Base-by-base conservation (phyloP, 2,888 invertebrate species). In the Clitarchus hookeri region DNA sequence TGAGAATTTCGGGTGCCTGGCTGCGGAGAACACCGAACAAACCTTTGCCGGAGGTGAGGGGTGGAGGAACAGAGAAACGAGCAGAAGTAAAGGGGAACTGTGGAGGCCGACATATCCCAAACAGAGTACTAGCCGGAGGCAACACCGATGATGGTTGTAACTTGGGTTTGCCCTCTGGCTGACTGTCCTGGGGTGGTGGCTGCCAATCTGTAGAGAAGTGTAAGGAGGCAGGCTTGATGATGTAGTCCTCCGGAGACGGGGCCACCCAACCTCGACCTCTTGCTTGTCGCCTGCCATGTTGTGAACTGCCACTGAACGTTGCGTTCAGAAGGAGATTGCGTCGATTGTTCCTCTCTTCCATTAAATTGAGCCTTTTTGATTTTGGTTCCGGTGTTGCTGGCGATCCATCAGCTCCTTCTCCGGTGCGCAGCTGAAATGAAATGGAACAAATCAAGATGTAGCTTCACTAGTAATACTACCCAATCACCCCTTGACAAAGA, bases 331-430 rank as follows among this genome's bases (percentile, higher is more conserved):
- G 27, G 19, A 82, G 82, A 16, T 82, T 82, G 82, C 82, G 82
- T 82, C 82, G 82, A 82, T 82, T 82, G 19, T 82, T 82, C 82
- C 27, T 44, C 82, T 82, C 82, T 27, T 82, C 82, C 19, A 82
- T 36, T 19, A 82, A 44, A 0, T 44, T 82, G 12, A 44, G 82
- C 23, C 82, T 12, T 36, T 82, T 82, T 82, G 82, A 13, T 13
- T 36, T 13, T 23, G 82, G 82, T n/a, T 82, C 36, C 19, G 27
- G 36, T 36, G 82, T 82, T 36, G 82, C 44, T 65, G 65, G 65
- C n/a, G n/a, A 65, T 6, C 65, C 65, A 65, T 65, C 23, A 3
- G 8, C 65, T n/a, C 65, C n/a, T 53, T 53, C 53, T 65, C 65
- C 65, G 1, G 65, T 65, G 65, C 23, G 65, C 65, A 65, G 65